Conservation (phyloP, 2,888 invertebrate genomes). For the Ectemnius lituratus region DNA sequence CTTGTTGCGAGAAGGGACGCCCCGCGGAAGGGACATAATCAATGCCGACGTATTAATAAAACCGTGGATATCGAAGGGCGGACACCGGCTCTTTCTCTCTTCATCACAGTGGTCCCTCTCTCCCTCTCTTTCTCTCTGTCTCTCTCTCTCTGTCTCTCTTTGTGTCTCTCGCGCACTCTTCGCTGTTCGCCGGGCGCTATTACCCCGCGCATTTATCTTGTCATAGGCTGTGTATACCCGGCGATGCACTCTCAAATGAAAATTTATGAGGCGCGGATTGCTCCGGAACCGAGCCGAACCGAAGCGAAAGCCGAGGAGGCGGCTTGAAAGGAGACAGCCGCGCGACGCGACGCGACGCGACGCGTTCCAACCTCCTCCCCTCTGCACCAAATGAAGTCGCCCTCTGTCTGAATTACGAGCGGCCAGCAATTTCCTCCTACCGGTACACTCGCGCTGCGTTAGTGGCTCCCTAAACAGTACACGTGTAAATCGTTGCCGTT, state of each 20-base stretch:
- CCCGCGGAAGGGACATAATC: constrained; percentile 27
- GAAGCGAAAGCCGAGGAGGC: constrained; percentile 27
- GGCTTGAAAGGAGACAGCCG: constrained; percentile 1
- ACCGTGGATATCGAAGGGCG: constrained; percentile 45
- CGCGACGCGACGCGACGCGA: constrained; percentile 11
- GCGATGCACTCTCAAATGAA: constrained; percentile 48
- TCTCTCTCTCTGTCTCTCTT: too few relatives aligned
- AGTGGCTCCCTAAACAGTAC: too few relatives aligned
- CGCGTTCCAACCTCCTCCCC: constrained; percentile 4
- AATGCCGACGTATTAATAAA: constrained; percentile 57
- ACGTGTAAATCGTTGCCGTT: too few relatives aligned
- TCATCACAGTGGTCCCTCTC: background rate
- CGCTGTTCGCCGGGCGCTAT: constrained; percentile 26
- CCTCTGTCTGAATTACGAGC: constrained; percentile 44
- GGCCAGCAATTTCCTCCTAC: too few relatives aligned
- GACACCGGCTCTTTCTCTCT: constrained; percentile 23
- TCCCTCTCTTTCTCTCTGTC: too few relatives aligned
- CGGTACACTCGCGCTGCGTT: too few relatives aligned
- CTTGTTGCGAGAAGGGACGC: constrained; percentile 12
- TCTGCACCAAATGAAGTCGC: constrained; percentile 44
- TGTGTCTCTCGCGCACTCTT: too few relatives aligned
- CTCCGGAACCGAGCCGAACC: constrained; percentile 23
- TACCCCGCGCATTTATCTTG: constrained; percentile 47
- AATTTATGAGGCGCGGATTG: constrained; percentile 57
- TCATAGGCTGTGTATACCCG: constrained; percentile 32